phyloP scores from a whole-genome alignment of 2,888 invertebrate genomes.

The Ecliptopera silaceata region DNA sequence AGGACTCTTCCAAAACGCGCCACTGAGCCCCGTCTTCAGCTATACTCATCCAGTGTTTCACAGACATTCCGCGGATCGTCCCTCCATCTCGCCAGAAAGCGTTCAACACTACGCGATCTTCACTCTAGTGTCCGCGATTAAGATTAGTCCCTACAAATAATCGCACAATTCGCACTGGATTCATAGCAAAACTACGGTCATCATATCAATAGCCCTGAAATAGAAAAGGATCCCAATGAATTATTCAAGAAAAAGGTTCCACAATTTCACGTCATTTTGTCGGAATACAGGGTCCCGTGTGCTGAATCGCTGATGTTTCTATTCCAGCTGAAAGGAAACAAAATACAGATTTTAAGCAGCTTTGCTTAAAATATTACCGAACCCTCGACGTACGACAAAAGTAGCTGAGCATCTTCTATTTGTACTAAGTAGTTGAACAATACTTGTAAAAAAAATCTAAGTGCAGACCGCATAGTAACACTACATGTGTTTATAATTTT shows the following conservation, averaged over 20 bases:
- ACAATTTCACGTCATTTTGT: conserved; percentile 12
- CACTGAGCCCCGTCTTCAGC: too few species aligned
- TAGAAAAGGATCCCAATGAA: conserved; percentile 7
- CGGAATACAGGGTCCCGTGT: conserved; percentile 3
- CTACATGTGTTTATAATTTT: too few species aligned
- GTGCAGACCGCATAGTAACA: too few species aligned
- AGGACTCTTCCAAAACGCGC: too few species aligned
- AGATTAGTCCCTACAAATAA: not conserved
- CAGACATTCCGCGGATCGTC: too few species aligned
- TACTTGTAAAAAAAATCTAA: too few species aligned
- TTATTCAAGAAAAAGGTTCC: conserved; percentile 16
- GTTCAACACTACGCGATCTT: too few species aligned
- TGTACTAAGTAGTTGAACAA: too few species aligned
- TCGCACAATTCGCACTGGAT: not conserved
- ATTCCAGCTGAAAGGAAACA: conserved; percentile 14
- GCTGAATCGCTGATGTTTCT: conserved; percentile 31
- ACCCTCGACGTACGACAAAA: conserved; percentile 14
- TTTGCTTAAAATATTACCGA: conserved; percentile 43
- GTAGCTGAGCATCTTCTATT: not conserved
- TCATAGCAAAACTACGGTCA: not conserved
- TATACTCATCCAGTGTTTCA: too few species aligned
- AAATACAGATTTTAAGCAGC: conserved; percentile 38
- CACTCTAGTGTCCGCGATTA: too few species aligned
- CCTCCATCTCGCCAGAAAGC: too few species aligned
- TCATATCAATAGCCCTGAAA: not conserved